Base-by-base conservation (phyloP, 2,888 invertebrate genomes). In the Eilema depressum region DNA sequence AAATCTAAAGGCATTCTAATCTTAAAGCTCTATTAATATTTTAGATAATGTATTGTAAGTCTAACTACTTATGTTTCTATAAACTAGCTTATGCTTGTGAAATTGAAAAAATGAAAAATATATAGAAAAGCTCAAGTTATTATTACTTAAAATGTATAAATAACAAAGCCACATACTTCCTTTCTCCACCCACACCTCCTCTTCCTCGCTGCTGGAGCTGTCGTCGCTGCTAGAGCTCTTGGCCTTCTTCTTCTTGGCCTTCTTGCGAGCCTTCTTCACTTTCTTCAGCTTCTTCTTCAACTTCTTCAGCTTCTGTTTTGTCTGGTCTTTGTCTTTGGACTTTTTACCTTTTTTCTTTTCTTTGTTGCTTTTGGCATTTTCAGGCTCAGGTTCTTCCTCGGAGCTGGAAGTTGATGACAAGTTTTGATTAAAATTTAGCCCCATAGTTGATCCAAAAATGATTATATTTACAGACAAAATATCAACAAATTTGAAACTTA, bases 181-280 rank as follows among this genome's bases (percentile, higher is more conserved):
- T 92, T 97, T 97, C 85, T 97, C 97, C 1, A 97, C 96, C 97
- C 97, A 97, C 70, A 96, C 90, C 72, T 97, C 97, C 73, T 95
- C 97, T 73, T 95, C 95, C 33, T 91, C 94, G 30, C 75, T 76
- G 17, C 92, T 91, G 0, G 91, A 88, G 68, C 89, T 88, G 14
- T 91, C 91, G 66, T 91, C 91, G 72, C 93, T 93, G 72, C 93
- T 93, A 1, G 94, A 94, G 26, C 85, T 87, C 68, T 90, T 88
- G 7, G 90, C 84, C 76, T 93, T 94, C 79, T 95, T 94, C 80
- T 95, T 94, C 76, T 93, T 95, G 5, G 95, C 95, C 80, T 96
- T 96, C 78, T 96, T 96, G 2, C 95, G 89, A 5, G 95, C 96
- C 70, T 96, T 96, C 70, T 95, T 95, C 20, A 95, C 96, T 78